Conservation (phyloP, 2,888 invertebrate species). For the Nymphalis urticae region DNA sequence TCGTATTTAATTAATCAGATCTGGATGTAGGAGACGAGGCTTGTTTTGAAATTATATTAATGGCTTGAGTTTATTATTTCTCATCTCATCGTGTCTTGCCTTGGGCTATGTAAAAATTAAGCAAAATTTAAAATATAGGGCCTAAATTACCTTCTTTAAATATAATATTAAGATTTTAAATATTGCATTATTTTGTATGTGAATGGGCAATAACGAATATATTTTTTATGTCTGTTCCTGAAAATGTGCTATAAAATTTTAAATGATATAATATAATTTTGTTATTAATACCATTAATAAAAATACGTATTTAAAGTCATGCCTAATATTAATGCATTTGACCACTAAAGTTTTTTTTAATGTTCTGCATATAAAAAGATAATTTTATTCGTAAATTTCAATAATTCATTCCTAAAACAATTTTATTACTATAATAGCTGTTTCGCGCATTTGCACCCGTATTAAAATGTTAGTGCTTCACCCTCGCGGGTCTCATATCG, state of each 20-base stretch:
- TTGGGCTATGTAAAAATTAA: conserved; percentile 22
- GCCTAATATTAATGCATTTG: conserved; percentile 6
- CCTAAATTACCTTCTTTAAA: conserved; percentile 17
- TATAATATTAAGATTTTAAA: conserved; percentile 5
- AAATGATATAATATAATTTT: conserved; percentile 9
- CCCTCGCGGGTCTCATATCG: no score
- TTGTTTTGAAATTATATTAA: conserved; percentile 8
- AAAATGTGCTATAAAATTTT: conserved; percentile 12
- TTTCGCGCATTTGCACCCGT: no score
- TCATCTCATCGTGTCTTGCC: conserved; percentile 10
- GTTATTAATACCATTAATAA: background rate
- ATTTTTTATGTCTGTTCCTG: conserved; percentile 9
- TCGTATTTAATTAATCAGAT: background rate
- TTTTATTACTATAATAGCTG: background rate
- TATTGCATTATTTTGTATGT: conserved; percentile 14
- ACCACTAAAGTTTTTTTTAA: conserved; percentile 1
- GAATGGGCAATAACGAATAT: conserved; percentile 17
- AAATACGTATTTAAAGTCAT: background rate
- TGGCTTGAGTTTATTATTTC: conserved; percentile 23
- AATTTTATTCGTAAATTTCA: conserved; percentile 13
- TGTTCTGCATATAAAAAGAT: background rate
- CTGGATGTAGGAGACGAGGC: background rate
- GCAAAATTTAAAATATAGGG: conserved; percentile 9
- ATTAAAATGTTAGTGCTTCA: no score
- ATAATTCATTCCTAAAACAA: conserved; percentile 21